Evolutionary conservation across 2,888 invertebrate species (phyloP), one percentile per base, ranked within the genome.

Genomic region (Cordilura impudica): DNA sequence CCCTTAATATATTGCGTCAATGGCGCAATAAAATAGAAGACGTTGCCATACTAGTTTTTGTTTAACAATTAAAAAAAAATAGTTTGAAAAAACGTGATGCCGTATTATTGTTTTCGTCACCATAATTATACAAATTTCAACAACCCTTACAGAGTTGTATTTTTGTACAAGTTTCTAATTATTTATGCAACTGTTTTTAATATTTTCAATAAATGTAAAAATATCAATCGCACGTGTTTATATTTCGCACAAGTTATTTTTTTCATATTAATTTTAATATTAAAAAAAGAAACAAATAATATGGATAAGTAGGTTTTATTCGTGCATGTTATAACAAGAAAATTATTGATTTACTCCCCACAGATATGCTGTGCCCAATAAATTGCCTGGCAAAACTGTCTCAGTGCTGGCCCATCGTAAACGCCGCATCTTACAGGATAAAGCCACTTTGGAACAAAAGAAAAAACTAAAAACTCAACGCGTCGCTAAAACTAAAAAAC

Each of bases 281-380:
- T 26, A 53, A 4, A 18, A 12, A 60, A 0, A 21, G 7, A 8
- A 35, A 31, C 31, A 2, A 1, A 31, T 18, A 19, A 56, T 43
- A 73, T 74, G 74, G 74, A 74, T 47, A 74, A 74, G 74, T 74
- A 74, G 66, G 35, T 53, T n/a, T 8, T 3, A 16, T 2, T 45
- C n/a, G 12, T 43, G 10, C 19, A 29, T 14, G n/a, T n/a, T n/a
- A 21, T 53, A 0, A 4, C 18, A 21, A 26, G 4, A 12, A n/a
- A n/a, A n/a, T n/a, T n/a, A 21, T 45, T n/a, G 3, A 12, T 51
- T 21, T 58, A 18, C n/a, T n/a, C n/a, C n/a, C n/a, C n/a, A 8
- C 18, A 90, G 90, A 84, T 90, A 89, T 82, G 89, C 90, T 0
- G 88, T 90, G 4, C 86, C 90, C 14, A 90, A 90, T 76, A 90